Base-by-base conservation (phyloP, 2,113 vertebrate species). In the Sturnira hondurensis region DNA sequence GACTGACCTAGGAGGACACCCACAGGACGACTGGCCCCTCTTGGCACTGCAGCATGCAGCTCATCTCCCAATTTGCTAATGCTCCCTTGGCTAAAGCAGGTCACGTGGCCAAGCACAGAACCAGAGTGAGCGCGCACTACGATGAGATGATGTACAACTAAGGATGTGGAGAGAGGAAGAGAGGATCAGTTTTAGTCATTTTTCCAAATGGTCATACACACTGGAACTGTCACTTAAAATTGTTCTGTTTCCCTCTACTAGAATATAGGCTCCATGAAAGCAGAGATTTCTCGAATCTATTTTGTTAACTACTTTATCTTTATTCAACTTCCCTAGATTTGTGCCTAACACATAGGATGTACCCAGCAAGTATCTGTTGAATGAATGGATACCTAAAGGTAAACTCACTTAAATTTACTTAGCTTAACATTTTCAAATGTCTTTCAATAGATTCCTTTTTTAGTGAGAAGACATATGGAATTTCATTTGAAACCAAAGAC, bases 311-410 rank as follows among this genome's bases (percentile, higher is more conserved):
- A 54, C 33, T 71, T 3, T 87, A 63, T 41, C 20, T 15, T 83
- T 47, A 61, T 50, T 73, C 26, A 11, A 7, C 56, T 65, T 38
- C 26, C 31, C 1, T 88, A 85, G 5, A 89, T 56, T 38, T 7
- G 10, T 70, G n/a, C 36, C 26, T 47, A 33, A 33, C 2, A n/a
- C 7, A 33, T 54, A 17, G 43, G 54, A 58, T 45, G 4, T 38
- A 80, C 3, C 54, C 68, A 80, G 26, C 47, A 31, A 58, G 45
- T 92, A 65, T 41, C 47, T 89, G 9, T 41, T 68, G 50, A 77
- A 24, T 67, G n/a, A 84, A 67, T 91, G 16, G 52, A 61, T 80
- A 8, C 38, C 73, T 88, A 89, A 89, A 92, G 80, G 26, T 43
- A 91, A 67, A 67, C 43, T 7, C 20, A 50, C 54, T 91, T 80